Percentiles rank a stretch among this genome's conserved stretches.
Conservation (phyloP, 2,113 vertebrate genomes). For the Lipophrys pholis region DNA sequence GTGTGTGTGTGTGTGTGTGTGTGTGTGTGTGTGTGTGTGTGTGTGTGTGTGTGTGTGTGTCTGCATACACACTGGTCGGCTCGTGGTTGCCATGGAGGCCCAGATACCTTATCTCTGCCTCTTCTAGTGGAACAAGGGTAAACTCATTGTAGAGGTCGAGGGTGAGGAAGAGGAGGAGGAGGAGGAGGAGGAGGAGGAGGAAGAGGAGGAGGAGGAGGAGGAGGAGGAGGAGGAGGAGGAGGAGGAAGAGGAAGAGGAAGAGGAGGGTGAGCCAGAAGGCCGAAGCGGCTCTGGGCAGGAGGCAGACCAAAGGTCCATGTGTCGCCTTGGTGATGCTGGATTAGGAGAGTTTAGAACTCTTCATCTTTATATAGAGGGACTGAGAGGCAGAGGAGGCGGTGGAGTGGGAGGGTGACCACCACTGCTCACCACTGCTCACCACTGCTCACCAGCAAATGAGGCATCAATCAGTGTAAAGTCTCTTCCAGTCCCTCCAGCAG, state of each 20-base stretch:
- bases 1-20: constrained; percentile 1
- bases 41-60: constrained; percentile 2
- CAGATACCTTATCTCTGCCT: constrained; percentile 87
- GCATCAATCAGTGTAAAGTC: no score
- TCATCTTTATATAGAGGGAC: constrained; percentile 49
- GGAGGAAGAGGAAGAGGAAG: background rate
- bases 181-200: no score
- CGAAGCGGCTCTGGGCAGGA: constrained; percentile 51
- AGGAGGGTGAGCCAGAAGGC: constrained; percentile 24
- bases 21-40: no score
- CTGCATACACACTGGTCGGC: constrained; percentile 23
- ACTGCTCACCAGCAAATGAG: constrained; percentile 38
- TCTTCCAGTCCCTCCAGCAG: no score
- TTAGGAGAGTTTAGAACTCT: constrained; percentile 40
- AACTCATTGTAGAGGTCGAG: constrained; percentile 59
- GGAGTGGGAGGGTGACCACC: no score
- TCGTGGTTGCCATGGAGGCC: constrained; percentile 59
- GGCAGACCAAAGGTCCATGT: constrained; percentile 69
- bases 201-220: no score
- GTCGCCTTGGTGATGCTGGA: constrained; percentile 58
- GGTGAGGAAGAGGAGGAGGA: no score
- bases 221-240: no score
- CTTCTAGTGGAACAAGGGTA: constrained; percentile 83
- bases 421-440: no score
- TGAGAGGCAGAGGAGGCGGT: constrained; percentile 32